Evolutionary conservation across 2,797 vertebrate species (phyloP).

Genomic region (Epinephelus malabaricus): DNA sequence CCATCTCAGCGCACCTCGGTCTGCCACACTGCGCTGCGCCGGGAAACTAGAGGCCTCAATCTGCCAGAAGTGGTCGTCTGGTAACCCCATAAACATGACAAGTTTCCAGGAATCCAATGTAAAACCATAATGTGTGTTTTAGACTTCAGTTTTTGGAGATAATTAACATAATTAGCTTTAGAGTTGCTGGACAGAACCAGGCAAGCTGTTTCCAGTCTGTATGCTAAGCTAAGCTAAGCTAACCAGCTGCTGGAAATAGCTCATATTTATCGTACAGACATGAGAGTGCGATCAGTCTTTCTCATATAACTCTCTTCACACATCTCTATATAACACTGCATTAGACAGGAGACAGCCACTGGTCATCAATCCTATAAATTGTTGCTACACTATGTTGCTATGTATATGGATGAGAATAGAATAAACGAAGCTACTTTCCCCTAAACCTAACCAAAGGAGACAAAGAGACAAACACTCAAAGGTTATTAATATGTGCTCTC

Average conservation of each 20-base stretch:
- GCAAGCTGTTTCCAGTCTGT: not conserved
- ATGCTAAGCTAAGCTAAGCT: not conserved
- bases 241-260: not conserved
- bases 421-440: not conserved
- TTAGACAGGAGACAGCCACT: not conserved
- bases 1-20: too few species aligned
- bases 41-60: too few species aligned
- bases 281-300: not conserved
- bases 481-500: not conserved
- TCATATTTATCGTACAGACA: not conserved
- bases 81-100: not conserved
- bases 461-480: constrained; percentile 6
- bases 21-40: too few species aligned
- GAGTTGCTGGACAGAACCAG: not conserved
- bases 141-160: not conserved
- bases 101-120: not conserved
- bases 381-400: not conserved
- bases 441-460: not conserved
- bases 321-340: too few species aligned
- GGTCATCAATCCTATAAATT: not conserved
- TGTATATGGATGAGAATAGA: not conserved
- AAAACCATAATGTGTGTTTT: not conserved
- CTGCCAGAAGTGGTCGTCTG: too few species aligned
- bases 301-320: not conserved
- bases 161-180: not conserved